These are phyloP conservation scores for Sclerurus mexicanus DNA, from an alignment of 2,113 vertebrate genomes.

Conservation along the genomic window DNA sequence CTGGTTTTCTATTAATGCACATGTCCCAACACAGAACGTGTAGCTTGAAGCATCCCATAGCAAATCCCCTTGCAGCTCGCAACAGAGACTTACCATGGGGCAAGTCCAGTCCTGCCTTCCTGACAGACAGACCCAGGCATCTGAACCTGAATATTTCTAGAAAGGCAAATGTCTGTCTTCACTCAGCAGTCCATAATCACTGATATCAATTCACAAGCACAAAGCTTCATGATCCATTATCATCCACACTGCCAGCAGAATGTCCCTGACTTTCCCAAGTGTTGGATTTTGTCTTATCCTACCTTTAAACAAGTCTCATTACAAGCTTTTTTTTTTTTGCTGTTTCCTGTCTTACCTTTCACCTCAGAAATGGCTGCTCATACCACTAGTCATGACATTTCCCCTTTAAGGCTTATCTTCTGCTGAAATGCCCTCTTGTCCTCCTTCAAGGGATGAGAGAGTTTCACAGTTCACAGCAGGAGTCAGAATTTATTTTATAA, in stretches of 20 bases:
- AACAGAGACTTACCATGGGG: neutral
- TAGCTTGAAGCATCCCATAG: neutral
- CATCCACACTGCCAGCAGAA: neutral
- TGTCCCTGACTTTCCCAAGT: neutral
- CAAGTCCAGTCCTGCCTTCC: neutral
- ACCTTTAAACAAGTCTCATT: neutral
- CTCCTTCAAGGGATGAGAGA: neutral
- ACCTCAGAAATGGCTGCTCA: neutral
- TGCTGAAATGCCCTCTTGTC: neutral
- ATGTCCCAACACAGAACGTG: fast-evolving
- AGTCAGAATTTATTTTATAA: neutral
- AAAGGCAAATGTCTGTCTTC: neutral
- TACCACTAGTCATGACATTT: neutral
- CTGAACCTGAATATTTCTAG: neutral
- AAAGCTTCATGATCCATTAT: neutral
- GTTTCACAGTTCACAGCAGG: neutral
- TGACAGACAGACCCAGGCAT: neutral
- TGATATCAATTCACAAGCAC: neutral
- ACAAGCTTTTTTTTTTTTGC: neutral
- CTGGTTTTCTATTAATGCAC: neutral
- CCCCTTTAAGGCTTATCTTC: neutral
- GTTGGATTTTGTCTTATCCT: neutral
- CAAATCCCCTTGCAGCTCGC: neutral
- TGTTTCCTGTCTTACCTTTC: neutral
- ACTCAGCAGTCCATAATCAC: neutral